phyloP scores from a whole-genome alignment of 37 sponge, comb jelly and placozoan species.

The Geodia barretti region DNA sequence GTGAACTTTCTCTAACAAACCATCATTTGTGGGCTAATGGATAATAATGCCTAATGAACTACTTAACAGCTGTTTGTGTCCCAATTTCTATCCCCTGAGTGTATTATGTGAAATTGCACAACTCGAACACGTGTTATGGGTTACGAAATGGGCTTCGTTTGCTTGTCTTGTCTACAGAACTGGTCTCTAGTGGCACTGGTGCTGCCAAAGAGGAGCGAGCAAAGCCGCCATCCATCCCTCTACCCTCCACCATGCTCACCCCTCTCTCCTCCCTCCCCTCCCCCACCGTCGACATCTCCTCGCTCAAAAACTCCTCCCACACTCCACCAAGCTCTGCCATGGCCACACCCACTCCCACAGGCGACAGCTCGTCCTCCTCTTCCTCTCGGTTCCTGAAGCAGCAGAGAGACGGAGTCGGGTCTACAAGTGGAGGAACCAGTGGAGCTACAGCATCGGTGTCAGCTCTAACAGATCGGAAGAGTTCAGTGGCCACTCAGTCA shows the following conservation, averaged over 20 bases:
- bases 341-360: conserved; percentile 4
- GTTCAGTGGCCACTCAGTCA: neutral
- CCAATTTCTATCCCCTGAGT: neutral
- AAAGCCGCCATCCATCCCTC: neutral
- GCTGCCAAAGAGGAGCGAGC: neutral
- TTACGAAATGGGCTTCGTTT: no score
- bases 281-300: conserved; percentile 23
- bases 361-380: no score
- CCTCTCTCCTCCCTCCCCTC: conserved; percentile 44
- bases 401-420: no score
- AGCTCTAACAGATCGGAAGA: neutral
- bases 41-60: neutral
- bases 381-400: neutral
- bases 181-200: no score
- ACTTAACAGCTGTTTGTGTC: neutral
- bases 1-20: neutral
- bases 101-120: neutral
- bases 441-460: neutral
- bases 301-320: neutral
- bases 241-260: conserved; percentile 37
- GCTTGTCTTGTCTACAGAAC: no score
- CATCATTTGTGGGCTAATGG: no score
- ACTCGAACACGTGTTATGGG: no score
- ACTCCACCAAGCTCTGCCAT: conserved; percentile 28
- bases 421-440: no score